phyloP scores from a whole-genome alignment of 2,797 vertebrate species.

The Halcyon leucocephala region DNA sequence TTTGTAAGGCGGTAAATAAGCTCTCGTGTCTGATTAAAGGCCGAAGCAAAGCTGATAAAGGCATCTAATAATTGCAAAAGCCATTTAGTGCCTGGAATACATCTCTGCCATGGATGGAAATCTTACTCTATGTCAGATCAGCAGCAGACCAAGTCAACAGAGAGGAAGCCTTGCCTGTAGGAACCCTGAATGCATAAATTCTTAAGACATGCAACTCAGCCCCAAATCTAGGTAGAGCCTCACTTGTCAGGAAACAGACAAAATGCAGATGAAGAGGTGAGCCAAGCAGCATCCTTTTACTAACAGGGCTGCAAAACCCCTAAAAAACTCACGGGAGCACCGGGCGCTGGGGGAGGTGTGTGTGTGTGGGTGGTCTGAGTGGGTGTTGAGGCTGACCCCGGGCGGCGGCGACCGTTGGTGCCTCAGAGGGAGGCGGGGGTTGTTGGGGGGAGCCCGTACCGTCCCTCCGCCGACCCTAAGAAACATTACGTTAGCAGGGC shows the following conservation, averaged over 20 bases:
- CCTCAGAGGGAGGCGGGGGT: accelerated
- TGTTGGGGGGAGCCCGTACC: accelerated
- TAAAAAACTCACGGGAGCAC: accelerated
- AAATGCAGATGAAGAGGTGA: accelerated
- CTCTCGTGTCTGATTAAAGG: conserved; percentile 53
- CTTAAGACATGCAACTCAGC: accelerated
- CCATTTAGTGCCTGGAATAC: neutral
- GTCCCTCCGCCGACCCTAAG: too few relatives aligned
- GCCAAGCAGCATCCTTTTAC: accelerated
- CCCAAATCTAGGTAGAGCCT: neutral
- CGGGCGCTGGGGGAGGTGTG: neutral
- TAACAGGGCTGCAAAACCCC: neutral
- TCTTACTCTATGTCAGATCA: neutral
- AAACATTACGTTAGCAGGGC: accelerated
- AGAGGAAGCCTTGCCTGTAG: neutral
- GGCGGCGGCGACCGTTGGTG: accelerated
- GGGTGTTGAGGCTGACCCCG: neutral
- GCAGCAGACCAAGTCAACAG: neutral
- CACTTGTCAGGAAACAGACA: neutral
- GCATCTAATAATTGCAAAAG: conserved; percentile 32
- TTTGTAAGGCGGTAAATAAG: conserved; percentile 58
- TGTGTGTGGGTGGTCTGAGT: too few relatives aligned
- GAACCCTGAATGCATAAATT: neutral
- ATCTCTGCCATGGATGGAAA: neutral
- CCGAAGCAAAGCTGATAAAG: conserved; percentile 50